Evolutionary conservation across 1,140 invertebrate species (phyloP).

Genomic region (Drosophila sp.): DNA sequence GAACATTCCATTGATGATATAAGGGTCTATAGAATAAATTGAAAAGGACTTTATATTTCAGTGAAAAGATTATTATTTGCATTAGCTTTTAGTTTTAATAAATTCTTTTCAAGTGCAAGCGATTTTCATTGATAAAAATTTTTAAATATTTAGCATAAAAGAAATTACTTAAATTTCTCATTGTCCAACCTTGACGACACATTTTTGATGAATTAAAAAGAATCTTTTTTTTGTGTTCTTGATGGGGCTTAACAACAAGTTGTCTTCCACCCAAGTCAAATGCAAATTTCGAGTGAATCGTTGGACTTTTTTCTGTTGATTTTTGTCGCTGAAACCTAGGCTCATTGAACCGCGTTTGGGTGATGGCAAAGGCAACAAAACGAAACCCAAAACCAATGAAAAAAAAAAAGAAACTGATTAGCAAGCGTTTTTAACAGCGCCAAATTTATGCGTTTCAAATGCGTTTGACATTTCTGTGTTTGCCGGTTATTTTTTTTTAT

Average conservation of each 20-base stretch:
- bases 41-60: too few relatives aligned
- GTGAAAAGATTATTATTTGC: too few relatives aligned
- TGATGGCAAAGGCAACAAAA: constrained; percentile 1
- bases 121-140: too few relatives aligned
- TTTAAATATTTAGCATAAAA: not conserved
- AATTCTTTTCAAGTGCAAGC: too few relatives aligned
- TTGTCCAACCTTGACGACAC: constrained; percentile 12
- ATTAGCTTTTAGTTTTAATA: too few relatives aligned
- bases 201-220: constrained; percentile 43
- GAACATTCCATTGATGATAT: too few relatives aligned
- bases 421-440: constrained; percentile 37
- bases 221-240: constrained; percentile 27
- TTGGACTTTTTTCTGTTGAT: constrained; percentile 9
- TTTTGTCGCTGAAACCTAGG: constrained; percentile 35
- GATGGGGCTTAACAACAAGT: constrained; percentile 53
- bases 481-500: constrained; percentile 39
- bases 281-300: constrained; percentile 32
- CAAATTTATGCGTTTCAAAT: constrained; percentile 62
- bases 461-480: constrained; percentile 55
- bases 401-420: constrained; percentile 37
- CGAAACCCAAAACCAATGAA: not conserved
- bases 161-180: not conserved
- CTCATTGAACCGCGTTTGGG: constrained; percentile 52
- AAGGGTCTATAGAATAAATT: too few relatives aligned
- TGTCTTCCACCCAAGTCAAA: constrained; percentile 16